phyloP scores from a whole-genome alignment of 2,113 vertebrate species.

The Anhinga anhinga region DNA sequence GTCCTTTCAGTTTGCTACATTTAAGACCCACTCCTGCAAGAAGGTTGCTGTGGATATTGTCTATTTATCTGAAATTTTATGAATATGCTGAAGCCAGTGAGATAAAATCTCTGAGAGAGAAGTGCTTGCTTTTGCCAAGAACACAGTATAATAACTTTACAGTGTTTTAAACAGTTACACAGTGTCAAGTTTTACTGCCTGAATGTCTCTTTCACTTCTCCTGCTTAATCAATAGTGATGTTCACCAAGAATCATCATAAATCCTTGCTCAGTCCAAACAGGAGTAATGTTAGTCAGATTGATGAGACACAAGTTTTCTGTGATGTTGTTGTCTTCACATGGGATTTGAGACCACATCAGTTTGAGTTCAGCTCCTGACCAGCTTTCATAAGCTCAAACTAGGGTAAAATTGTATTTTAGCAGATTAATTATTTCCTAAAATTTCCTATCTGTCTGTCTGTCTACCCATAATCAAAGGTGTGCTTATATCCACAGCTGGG shows the following conservation, averaged over 20 bases:
- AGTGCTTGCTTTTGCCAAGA: background rate
- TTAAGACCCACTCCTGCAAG: background rate
- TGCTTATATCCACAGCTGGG: background rate
- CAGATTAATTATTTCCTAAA: background rate
- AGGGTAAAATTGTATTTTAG: background rate
- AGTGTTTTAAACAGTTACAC: background rate
- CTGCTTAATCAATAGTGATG: accelerated
- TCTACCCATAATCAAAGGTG: background rate
- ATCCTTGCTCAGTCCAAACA: background rate
- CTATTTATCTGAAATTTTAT: background rate
- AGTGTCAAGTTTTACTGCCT: background rate
- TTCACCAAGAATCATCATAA: background rate
- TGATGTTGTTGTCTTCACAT: background rate
- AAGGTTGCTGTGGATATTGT: background rate
- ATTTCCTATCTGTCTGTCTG: background rate
- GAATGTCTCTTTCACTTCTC: background rate
- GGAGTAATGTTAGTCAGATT: background rate
- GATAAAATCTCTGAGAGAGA: background rate
- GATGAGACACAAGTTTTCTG: background rate
- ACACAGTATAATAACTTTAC: background rate
- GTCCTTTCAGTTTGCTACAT: background rate
- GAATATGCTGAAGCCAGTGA: background rate
- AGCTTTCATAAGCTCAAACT: background rate
- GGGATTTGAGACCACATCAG: background rate
- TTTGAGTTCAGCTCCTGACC: background rate